Base-by-base conservation (phyloP, 2,113 vertebrate species). In the Gasterosteus nipponicus region DNA sequence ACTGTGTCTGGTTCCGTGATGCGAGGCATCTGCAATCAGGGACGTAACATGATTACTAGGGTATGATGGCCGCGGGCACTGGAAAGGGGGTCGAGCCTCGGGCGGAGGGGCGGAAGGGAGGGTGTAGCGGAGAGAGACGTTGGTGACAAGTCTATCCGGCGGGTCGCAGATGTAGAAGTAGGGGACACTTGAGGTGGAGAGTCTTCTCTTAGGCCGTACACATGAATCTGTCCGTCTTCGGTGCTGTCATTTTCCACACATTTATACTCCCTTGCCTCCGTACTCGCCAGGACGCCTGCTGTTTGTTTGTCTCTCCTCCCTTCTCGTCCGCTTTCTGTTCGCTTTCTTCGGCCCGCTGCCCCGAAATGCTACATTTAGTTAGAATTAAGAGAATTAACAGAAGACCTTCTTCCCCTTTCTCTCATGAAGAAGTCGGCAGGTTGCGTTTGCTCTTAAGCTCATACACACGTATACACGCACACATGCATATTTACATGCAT, bases 11-110 rank as follows among this genome's bases (percentile, higher is more conserved):
- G 63, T 75, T 87, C 79, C 12, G 33, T 82, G 78, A 87, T 84
- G 76, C 76, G 76, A 81, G 82, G 72, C 82, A 84, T 86, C 73
- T 80, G 87, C 85, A 89, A 67, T 86, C 51, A 67, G 85, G 57
- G 76, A 62, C 74, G 61, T 83, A 85, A 91, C 81, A 8, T 16
- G 66, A 90, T 89, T 89, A 87, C 58, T 14, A 39, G 77, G 71
- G 35, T 69, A 53, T 22, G 0, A 61, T 71, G 39, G 70, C 84
- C 69, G 1, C 5, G 0, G 77, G 74, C 75, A 39, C 65, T 47
- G 69, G 63, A 69, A 67, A 38, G 35, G 77, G 38, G 75, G 57
- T 72, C 58, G 18, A 68, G 38, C 60, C 41, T 18, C 9, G 42
- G 41, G 19, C 31, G 60, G 82, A 59, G 51, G 72, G 66, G 31